Evolutionary conservation across 2,888 invertebrate species (phyloP).

Genomic region (Drosophila melanocephala): DNA sequence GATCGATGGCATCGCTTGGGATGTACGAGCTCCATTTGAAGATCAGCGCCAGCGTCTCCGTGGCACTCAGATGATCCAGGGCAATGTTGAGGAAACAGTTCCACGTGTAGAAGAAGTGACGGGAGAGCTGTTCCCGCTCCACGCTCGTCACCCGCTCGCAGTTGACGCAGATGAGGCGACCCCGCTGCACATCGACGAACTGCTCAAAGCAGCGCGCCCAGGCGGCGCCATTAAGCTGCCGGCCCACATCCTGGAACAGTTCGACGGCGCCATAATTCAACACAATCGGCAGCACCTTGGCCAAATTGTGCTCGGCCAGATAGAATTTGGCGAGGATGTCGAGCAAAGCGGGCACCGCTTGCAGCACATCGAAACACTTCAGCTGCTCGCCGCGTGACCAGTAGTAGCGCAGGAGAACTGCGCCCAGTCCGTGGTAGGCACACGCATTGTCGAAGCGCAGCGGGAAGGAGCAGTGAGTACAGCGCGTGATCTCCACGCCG

Average conservation of each 20-base stretch:
- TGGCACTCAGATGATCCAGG: conserved; percentile 81
- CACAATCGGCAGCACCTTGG: conserved; percentile 84
- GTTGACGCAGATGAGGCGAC: conserved; percentile 83
- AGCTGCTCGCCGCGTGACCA: conserved; percentile 85
- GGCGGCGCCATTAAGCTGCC: conserved; percentile 72
- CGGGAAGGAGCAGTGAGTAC: conserved; percentile 84
- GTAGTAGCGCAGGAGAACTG: conserved; percentile 83
- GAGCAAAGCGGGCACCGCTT: conserved; percentile 83
- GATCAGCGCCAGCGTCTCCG: conserved; percentile 82
- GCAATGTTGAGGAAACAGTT: conserved; percentile 84
- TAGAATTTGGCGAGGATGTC: conserved; percentile 85
- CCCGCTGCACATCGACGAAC: conserved; percentile 84
- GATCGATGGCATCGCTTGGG: conserved; percentile 85
- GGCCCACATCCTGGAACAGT: conserved; percentile 82
- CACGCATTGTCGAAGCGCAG: conserved; percentile 84
- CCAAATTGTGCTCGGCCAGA: conserved; percentile 83
- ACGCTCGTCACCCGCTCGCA: conserved; percentile 82
- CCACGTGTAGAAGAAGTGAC: conserved; percentile 85
- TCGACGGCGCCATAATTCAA: conserved; percentile 84
- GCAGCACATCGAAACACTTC: conserved; percentile 84
- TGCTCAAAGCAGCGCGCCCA: conserved; percentile 85
- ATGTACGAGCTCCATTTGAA: conserved; percentile 84
- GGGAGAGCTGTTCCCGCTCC: conserved; percentile 80
- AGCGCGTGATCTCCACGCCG: conserved; percentile 78
- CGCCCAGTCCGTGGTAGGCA: conserved; percentile 83